Conservation (phyloP, 2,888 invertebrate species). For the Cosmia pyralina region DNA sequence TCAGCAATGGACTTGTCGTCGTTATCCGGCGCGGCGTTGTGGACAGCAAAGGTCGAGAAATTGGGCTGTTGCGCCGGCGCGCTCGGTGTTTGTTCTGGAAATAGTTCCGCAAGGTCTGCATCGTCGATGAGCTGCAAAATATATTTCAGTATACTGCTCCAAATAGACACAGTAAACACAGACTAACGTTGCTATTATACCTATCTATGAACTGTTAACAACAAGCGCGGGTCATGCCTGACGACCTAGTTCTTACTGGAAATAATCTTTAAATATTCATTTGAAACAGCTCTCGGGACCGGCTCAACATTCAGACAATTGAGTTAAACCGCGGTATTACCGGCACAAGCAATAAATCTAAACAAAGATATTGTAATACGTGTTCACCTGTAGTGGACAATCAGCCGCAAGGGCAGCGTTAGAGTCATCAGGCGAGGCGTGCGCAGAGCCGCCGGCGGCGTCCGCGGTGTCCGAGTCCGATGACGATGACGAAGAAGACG, state of each 20-base stretch:
- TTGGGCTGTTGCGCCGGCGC: constrained; percentile 90
- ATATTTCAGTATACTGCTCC: constrained; percentile 57
- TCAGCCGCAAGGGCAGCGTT: constrained; percentile 90
- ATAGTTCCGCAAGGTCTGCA: constrained; percentile 94
- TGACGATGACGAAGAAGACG: constrained; percentile 86
- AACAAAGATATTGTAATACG: constrained; percentile 39
- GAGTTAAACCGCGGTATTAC: neutral
- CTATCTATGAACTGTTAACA: constrained; percentile 30
- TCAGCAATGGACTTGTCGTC: constrained; percentile 88
- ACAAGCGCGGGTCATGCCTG: constrained; percentile 18
- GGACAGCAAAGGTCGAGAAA: constrained; percentile 89
- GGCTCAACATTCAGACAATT: neutral
- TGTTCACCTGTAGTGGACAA: constrained; percentile 88
- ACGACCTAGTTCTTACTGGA: constrained; percentile 14
- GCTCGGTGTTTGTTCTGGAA: constrained; percentile 92
- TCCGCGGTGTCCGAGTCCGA: constrained; percentile 87
- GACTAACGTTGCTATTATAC: constrained; percentile 37
- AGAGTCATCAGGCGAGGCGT: constrained; percentile 87
- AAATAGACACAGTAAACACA: constrained; percentile 53
- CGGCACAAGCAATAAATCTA: neutral
- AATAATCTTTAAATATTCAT: constrained; percentile 15
- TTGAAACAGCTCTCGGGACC: neutral
- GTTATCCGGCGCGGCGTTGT: constrained; percentile 81
- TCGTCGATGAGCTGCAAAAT: constrained; percentile 92
- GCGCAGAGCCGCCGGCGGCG: constrained; percentile 82